Conservation (phyloP, 92 coral and sea anemone genomes). For the Parazoanthus darwini region DNA sequence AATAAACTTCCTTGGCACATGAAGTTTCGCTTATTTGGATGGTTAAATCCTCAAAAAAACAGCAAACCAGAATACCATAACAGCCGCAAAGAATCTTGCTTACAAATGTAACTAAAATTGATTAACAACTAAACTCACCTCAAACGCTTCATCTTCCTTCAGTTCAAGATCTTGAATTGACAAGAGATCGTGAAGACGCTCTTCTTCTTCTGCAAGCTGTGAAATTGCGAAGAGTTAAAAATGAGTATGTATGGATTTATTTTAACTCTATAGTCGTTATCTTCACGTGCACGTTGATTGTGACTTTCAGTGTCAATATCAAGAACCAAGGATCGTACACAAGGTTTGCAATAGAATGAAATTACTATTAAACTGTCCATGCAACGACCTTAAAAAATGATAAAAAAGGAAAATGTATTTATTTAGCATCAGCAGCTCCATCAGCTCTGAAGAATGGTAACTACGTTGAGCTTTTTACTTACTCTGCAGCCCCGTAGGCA, state of each 20-base stretch:
- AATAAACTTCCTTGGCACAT: background rate
- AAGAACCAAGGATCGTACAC: too few relatives aligned
- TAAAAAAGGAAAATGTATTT: too few relatives aligned
- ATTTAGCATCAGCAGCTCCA: too few relatives aligned
- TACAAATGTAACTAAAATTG: background rate
- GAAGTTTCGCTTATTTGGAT: background rate
- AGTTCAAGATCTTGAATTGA: slow-evolving; percentile 77
- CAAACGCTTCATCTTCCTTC: slow-evolving; percentile 66
- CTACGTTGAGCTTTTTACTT: too few relatives aligned
- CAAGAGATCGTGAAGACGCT: slow-evolving; percentile 69
- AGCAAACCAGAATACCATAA: background rate
- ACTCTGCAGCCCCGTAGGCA: too few relatives aligned
- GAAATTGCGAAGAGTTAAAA: background rate
- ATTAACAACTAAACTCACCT: slow-evolving; percentile 44
- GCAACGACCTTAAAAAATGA: too few relatives aligned
- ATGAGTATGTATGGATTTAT: too few relatives aligned
- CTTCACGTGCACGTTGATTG: background rate
- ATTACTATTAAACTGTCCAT: too few relatives aligned
- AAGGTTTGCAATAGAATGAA: too few relatives aligned
- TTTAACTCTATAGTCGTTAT: background rate
- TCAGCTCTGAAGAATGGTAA: too few relatives aligned
- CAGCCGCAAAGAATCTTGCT: background rate
- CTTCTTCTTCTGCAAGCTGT: slow-evolving; percentile 90
- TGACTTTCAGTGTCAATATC: background rate
- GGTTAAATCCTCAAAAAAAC: background rate